Evolutionary conservation across 2,113 vertebrate species (phyloP).

Genomic region (Scortum barcoo): DNA sequence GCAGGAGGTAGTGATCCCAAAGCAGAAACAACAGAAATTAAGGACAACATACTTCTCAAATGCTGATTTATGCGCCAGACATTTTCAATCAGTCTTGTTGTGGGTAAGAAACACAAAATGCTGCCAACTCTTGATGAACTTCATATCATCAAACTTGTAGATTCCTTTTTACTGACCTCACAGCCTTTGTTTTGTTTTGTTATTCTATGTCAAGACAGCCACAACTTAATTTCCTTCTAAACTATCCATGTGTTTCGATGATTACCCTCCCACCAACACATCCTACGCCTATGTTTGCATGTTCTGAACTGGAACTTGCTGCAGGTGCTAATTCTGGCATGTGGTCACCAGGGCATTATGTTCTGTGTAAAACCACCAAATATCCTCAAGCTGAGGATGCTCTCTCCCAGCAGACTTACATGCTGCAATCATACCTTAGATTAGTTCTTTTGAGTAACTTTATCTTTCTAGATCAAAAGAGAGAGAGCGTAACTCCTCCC

Average conservation of each 20-base stretch:
- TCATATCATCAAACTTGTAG: neutral
- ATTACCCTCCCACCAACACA: constrained; percentile 25
- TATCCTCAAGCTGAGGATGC: constrained; percentile 13
- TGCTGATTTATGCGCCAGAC: constrained; percentile 1
- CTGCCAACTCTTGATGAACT: neutral
- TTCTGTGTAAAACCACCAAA: constrained; percentile 10
- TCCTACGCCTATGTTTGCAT: constrained; percentile 10
- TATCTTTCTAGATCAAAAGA: constrained; percentile 7
- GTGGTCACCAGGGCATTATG: neutral
- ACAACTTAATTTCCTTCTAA: constrained; percentile 3
- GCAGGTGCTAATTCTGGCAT: constrained; percentile 34
- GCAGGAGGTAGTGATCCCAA: neutral
- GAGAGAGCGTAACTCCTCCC: no score
- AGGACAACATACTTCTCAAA: constrained; percentile 18
- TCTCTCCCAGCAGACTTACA: neutral
- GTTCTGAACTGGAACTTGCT: constrained; percentile 22
- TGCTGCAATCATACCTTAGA: neutral
- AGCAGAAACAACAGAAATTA: neutral
- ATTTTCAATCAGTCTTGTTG: neutral
- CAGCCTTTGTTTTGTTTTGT: neutral
- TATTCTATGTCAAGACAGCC: constrained; percentile 10
- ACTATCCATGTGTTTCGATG: neutral
- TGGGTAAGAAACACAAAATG: neutral
- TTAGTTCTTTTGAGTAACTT: neutral
- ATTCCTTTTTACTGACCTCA: neutral